Evolutionary conservation across 2,113 vertebrate species (phyloP).

Genomic region (Erpornis zantholeuca): DNA sequence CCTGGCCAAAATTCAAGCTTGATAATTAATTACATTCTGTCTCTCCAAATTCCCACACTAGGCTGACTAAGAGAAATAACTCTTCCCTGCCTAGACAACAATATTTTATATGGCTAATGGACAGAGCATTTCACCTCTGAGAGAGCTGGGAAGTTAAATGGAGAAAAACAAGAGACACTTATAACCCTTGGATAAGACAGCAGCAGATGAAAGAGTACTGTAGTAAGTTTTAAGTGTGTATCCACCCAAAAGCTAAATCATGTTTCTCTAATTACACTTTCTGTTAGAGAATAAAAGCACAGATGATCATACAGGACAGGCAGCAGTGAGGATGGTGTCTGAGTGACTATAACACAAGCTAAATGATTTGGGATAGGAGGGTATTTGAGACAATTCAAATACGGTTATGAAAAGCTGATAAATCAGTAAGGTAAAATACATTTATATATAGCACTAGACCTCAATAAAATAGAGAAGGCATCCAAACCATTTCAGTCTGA

Average conservation of each 20-base stretch:
- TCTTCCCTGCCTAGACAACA: background rate
- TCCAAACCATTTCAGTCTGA: background rate
- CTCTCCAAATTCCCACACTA: constrained; percentile 29
- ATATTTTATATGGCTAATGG: constrained; percentile 16
- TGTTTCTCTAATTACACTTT: background rate
- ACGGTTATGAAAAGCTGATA: background rate
- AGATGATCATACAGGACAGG: background rate
- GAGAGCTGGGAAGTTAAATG: background rate
- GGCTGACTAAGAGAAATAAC: constrained; percentile 10
- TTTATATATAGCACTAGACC: background rate
- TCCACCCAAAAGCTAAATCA: constrained; percentile 1
- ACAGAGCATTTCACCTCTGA: background rate
- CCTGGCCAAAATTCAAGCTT: constrained; percentile 28
- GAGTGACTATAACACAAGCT: background rate
- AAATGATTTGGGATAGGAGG: background rate
- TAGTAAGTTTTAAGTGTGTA: background rate
- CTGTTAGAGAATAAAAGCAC: background rate
- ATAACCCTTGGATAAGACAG: background rate
- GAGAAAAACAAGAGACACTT: background rate
- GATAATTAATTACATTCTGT: constrained; percentile 46
- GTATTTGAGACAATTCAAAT: background rate
- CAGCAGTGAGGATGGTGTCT: background rate
- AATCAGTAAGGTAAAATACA: background rate
- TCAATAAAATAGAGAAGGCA: background rate
- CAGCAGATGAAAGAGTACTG: background rate